Base-by-base conservation (phyloP, 2,113 vertebrate species). In the Oreochromis spilurus region DNA sequence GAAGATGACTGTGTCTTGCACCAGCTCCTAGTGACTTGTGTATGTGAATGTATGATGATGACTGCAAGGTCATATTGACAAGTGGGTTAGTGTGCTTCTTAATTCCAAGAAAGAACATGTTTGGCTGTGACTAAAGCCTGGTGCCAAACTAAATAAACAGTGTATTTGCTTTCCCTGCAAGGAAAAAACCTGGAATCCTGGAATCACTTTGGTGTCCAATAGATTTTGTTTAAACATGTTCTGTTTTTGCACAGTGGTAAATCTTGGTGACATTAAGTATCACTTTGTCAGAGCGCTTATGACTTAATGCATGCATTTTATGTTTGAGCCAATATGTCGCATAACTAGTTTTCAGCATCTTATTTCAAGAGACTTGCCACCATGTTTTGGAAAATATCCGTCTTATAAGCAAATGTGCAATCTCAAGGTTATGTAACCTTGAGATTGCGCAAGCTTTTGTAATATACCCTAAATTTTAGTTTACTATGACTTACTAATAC, bases 141-240 rank as follows among this genome's bases (percentile, higher is more conserved):
- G 79, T 83, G 93, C 93, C 92, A 94, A 94, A 84, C 89, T 84
- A 92, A 94, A 95, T 87, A 94, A 75, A 91, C 90, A 89, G 88
- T 92, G 89, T 90, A 90, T 94, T 89, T 93, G 79, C 72, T 93
- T 95, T 91, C 87, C 14, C 79, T 77, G 79, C 43, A 12, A 57
- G 78, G 36, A 83, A 54, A 88, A 65, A n/a, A 48, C 17, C 14
- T 48, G 21, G 8, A 48, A 72, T 72, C 67, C 55, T 92, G 89
- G 90, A 91, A 90, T 82, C 81, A 54, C 81, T 79, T 31, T 79
- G 34, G 58, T 89, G 84, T 92, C 85, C 70, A 81, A 81, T 88
- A 89, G 84, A 86, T 92, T 91, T 58, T 79, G 83, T 90, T 92
- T 87, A 87, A 91, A 91, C 79, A 84, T 82, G 83, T 80, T 90